Conservation (phyloP, 2,113 vertebrate species). For the Rhadina sibilatrix region DNA sequence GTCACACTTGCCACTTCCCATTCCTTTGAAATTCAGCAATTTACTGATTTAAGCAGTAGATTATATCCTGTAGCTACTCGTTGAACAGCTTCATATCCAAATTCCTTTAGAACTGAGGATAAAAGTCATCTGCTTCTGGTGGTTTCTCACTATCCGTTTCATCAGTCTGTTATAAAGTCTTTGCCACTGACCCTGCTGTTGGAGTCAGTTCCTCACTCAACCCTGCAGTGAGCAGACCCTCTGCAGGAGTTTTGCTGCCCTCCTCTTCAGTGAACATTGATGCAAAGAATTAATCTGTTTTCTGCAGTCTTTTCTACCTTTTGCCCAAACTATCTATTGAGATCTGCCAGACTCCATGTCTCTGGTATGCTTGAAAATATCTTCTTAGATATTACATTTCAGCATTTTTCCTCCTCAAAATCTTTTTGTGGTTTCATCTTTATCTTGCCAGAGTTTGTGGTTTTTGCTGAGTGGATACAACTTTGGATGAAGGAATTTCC, state of each 20-base stretch:
- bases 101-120: neutral
- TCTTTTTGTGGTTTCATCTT: neutral
- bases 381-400: neutral
- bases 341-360: neutral
- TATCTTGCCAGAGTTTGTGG: neutral
- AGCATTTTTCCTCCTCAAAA: neutral
- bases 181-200: neutral
- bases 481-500: neutral
- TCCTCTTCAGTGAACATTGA: neutral
- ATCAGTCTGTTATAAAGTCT: neutral
- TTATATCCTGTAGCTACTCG: neutral
- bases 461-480: neutral
- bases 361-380: neutral
- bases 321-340: neutral
- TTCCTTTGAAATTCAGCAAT: slow-evolving; percentile 2
- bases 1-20: slow-evolving; percentile 27
- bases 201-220: neutral
- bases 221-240: neutral
- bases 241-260: neutral
- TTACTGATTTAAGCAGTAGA: neutral
- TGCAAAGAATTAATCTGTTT: neutral
- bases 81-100: neutral
- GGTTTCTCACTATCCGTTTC: neutral
- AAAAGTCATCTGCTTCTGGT: neutral
- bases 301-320: neutral